Base-by-base conservation (phyloP, 2,888 invertebrate genomes). In the Campopleginae sp. region DNA sequence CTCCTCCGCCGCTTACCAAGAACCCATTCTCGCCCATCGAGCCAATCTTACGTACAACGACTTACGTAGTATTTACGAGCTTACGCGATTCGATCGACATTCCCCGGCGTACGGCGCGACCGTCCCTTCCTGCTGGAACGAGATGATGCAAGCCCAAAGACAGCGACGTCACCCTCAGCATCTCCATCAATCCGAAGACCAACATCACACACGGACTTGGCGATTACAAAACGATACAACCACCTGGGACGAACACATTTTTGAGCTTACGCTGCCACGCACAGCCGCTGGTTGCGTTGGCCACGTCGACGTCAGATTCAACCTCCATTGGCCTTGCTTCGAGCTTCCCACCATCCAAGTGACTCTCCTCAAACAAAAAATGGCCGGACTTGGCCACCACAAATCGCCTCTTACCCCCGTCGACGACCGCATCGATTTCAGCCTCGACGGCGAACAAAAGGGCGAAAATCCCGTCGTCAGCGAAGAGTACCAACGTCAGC, bases 111-210 rank as follows among this genome's bases (percentile, higher is more conserved):
- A 98, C 92, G 96, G 97, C 76, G 98, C 98, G 0, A 98, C 98
- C 19, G 98, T 98, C 3, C 98, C 98, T 0, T 97, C 98, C 4
- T 98, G 98, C 93, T 98, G 98, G 98, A 97, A 97, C 87, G 98
- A 98, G 93, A 95, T 98, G 90, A 98, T 98, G 89, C 98, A 98
- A 87, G 98, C 98, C 6, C 98, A 98, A 92, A 96, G 98, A 82
- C 98, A 98, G 89, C 95, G 98, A 23, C 96, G 98, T 51, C 97
- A 98, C 93, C 98, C 98, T 1, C 98, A 98, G 91, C 96, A 96
- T 91, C 94, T 97, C 78, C 96, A 96, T 91, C 95, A 95, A 82
- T 95, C 95, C 61, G 95, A 96, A 89, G 96, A 96, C 87, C 95
- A 96, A 76, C 96, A 97, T 90, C 96, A 96, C 87, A 97, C 97